phyloP scores from a whole-genome alignment of 2,113 vertebrate genomes.

The Hypanus sabinus region DNA sequence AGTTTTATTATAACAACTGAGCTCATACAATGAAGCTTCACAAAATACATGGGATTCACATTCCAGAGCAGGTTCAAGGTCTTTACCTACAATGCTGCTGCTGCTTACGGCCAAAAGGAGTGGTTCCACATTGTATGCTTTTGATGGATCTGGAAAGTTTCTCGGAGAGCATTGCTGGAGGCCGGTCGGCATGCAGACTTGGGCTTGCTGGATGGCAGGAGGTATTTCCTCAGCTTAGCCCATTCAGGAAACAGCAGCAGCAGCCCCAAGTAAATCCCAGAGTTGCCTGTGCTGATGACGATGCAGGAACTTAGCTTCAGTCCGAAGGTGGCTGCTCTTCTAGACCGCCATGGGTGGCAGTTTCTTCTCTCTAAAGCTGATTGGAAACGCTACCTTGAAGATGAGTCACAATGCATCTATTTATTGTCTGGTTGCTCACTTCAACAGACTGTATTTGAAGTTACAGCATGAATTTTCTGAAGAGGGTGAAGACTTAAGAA shows the following conservation, averaged over 20 bases:
- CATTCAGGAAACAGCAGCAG: not conserved
- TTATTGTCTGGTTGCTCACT: not conserved
- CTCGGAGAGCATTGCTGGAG: not conserved
- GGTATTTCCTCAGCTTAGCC: not conserved
- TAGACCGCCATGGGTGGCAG: no score
- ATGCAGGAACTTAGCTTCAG: not conserved
- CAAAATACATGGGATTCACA: not conserved
- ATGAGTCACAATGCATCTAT: not conserved
- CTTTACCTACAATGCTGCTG: not conserved
- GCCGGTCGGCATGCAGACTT: not conserved
- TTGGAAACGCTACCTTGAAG: not conserved
- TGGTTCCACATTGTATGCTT: not conserved
- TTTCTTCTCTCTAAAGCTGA: no score
- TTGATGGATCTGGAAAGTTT: not conserved
- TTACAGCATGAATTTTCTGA: not conserved
- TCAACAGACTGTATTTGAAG: not conserved
- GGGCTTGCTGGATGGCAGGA: not conserved
- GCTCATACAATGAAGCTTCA: not conserved
- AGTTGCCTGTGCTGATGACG: not conserved
- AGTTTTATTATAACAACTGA: not conserved
- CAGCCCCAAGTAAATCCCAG: not conserved
- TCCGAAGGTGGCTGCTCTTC: not conserved
- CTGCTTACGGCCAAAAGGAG: not conserved
- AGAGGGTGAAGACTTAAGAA: not conserved
- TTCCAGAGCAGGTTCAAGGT: not conserved